Evolutionary conservation across 2,797 vertebrate genomes (phyloP), one percentile per base, ranked within the genome.

Genomic region (Malacoctenus gilli): DNA sequence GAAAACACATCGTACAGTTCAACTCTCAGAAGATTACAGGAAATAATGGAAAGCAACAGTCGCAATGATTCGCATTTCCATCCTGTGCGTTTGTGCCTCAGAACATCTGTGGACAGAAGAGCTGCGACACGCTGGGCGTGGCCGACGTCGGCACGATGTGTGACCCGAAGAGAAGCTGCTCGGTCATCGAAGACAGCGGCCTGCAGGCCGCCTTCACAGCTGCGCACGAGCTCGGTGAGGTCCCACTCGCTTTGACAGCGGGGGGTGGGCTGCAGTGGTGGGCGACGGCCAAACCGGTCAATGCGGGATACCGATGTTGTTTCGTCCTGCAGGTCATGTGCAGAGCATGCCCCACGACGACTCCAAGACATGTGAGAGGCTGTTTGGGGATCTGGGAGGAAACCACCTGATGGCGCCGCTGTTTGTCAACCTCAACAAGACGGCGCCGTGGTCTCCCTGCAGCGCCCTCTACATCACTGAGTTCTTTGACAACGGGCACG

Each of bases 311-410:
- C n/a, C n/a, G n/a, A n/a, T n/a, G n/a, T n/a, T n/a, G n/a, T 56
- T 11, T 19, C 31, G 8, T 14, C 0, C 35, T 41, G 31, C 77
- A 99, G 97, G 96, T n/a, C 97, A 99, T 0, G 95, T 98, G 43
- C 81, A 98, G 83, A 97, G 95, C 71, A 99, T 99, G 95, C 95
- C 95, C 8, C 97, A 99, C 0, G 97, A 99, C 0, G 95, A 98
- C 85, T 97, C 95, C 57, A 98, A 93, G 82, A 94, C 92, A 63
- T 99, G 97, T 0, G 87, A 94, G 72, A 86, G 85, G 70, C 84
- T 93, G 56, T 98, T 98, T 0, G 95, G 95, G n/a, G 86, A 93
- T 44, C 88, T 95, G 0, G 91, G 92, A 23, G 88, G 89, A 49
- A 90, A 94, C 78, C 91, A 95, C 40, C 85, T 98, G 86, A 99